Conservation (phyloP, 2,888 invertebrate genomes). For the Orthosia cruda region DNA sequence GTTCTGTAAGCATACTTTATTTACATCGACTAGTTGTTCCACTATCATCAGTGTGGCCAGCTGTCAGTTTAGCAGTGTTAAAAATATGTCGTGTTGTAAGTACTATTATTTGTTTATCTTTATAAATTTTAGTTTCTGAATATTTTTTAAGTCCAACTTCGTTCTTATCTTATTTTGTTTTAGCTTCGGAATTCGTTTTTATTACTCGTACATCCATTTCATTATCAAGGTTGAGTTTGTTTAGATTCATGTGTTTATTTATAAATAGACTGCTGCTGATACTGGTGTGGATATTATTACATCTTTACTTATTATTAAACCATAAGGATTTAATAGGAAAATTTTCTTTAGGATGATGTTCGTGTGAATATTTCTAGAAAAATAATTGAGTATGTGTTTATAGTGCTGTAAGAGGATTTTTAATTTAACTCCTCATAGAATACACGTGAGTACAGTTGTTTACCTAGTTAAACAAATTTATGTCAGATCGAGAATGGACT, state of each 20-base stretch:
- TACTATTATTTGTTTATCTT: constrained; percentile 50
- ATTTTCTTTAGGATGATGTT: neutral
- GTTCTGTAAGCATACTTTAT: constrained; percentile 45
- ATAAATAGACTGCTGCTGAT: neutral
- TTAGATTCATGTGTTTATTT: constrained; percentile 15
- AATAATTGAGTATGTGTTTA: neutral
- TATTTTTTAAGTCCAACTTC: neutral
- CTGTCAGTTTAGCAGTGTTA: constrained; percentile 49
- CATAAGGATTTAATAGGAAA: neutral
- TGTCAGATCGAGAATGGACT: constrained; percentile 1
- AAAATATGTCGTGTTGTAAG: constrained; percentile 83
- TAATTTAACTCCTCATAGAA: neutral
- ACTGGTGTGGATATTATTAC: neutral
- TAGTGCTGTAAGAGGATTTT: neutral
- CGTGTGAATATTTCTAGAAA: neutral
- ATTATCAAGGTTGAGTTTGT: constrained; percentile 23
- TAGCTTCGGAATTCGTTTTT: neutral
- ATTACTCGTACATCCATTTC: neutral
- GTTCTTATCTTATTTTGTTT: neutral
- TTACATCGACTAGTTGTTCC: constrained; percentile 39
- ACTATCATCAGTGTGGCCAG: constrained; percentile 44
- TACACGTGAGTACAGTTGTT: neutral
- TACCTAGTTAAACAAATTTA: neutral
- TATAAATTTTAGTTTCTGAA: neutral
- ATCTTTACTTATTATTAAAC: neutral